Conservation (phyloP, 2,113 vertebrate species). For the Triplophysa siluroides region DNA sequence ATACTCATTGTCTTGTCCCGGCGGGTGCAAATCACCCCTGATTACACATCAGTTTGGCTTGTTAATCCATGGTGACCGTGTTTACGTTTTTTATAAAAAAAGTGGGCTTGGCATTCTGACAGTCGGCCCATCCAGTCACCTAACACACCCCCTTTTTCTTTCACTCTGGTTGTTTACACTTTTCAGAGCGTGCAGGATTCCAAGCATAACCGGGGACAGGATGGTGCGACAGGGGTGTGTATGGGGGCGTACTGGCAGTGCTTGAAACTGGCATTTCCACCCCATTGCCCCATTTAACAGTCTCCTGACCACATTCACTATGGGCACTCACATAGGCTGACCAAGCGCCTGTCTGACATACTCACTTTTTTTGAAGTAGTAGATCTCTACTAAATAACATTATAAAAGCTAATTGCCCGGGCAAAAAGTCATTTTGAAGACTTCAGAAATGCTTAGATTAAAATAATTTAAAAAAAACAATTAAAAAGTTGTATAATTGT, state of each 20-base stretch:
- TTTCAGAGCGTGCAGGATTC: slow-evolving; percentile 63
- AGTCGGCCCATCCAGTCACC: slow-evolving; percentile 55
- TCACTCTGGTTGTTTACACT: slow-evolving; percentile 61
- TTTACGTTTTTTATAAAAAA: slow-evolving; percentile 73
- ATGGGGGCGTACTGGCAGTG: background rate
- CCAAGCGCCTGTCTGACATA: background rate
- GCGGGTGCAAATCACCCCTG: slow-evolving; percentile 72
- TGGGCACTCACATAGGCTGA: slow-evolving; percentile 33
- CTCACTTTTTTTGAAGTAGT: background rate
- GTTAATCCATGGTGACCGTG: slow-evolving; percentile 68
- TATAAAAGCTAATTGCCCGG: background rate
- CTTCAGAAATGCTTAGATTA: background rate
- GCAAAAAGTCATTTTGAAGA: background rate
- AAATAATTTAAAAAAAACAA: no score
- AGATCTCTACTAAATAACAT: no score
- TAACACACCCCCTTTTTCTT: slow-evolving; percentile 53
- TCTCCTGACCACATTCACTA: slow-evolving; percentile 48
- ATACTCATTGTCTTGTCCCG: slow-evolving; percentile 67
- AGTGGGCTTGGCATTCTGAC: slow-evolving; percentile 66
- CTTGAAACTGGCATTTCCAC: slow-evolving; percentile 58
- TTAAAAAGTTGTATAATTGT: no score
- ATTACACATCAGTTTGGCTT: slow-evolving; percentile 68
- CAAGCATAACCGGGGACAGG: slow-evolving; percentile 53
- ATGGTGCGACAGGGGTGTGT: slow-evolving; percentile 1
- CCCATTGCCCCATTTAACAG: slow-evolving; percentile 59